phyloP scores from a whole-genome alignment of 2,888 invertebrate species.

The Lacanobia oleracea region DNA sequence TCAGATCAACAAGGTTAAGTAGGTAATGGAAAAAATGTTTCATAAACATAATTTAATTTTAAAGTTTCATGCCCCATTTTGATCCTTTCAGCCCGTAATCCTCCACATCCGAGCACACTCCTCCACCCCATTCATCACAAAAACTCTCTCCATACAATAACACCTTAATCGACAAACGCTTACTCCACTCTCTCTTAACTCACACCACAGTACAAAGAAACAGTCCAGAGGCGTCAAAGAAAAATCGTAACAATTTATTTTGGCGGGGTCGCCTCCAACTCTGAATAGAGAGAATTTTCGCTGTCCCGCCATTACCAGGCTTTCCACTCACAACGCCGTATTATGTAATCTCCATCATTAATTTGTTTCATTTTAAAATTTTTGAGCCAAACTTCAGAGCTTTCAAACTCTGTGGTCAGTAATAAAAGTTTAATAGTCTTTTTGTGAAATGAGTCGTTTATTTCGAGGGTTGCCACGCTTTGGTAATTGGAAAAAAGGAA shows the following conservation, averaged over 20 bases:
- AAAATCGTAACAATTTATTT: conserved; percentile 88
- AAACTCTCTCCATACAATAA: conserved; percentile 1
- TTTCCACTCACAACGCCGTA: conserved; percentile 73
- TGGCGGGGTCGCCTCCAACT: conserved; percentile 76
- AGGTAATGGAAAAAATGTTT: not conserved
- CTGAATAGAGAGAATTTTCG: conserved; percentile 81
- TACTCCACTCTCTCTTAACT: conserved; percentile 45
- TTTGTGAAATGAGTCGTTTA: conserved; percentile 43
- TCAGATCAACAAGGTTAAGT: too few relatives aligned
- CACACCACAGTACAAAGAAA: conserved; percentile 73
- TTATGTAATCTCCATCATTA: conserved; percentile 75
- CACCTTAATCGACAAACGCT: not conserved
- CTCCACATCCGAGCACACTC: not conserved
- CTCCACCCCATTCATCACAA: not conserved
- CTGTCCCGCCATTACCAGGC: conserved; percentile 78
- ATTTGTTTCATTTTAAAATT: conserved; percentile 73
- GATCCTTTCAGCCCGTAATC: not conserved
- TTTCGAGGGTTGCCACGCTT: conserved; percentile 21
- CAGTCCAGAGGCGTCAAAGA: conserved; percentile 86
- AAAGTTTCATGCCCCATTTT: not conserved
- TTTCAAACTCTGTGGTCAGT: conserved; percentile 55
- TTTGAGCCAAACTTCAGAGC: conserved; percentile 56
- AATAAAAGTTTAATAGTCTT: conserved; percentile 55
- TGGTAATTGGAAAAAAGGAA: not conserved
- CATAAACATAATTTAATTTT: not conserved